Base-by-base conservation (phyloP, 2,113 vertebrate species). In the Grallaria varia region DNA sequence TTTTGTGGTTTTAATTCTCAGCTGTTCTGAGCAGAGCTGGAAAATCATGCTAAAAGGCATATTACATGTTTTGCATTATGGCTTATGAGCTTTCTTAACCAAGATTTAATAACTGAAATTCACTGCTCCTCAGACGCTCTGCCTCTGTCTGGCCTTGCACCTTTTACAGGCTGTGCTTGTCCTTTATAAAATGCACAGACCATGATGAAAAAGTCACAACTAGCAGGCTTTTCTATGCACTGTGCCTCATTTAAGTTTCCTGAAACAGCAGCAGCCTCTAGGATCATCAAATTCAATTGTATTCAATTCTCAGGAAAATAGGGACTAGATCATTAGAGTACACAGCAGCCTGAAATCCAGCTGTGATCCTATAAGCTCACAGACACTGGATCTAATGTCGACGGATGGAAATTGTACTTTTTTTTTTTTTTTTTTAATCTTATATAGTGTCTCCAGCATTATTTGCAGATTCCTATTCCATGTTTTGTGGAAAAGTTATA, bases 1-100 rank as follows among this genome's bases (percentile, higher is more conserved):
- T 90, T 85, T 39, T 80, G 74, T 47, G 52, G 58, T 80, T 83
- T 94, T 86, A 77, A 84, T 93, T 92, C 79, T 93, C 72, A 91
- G 42, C 60, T 89, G 60, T 81, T 87, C 47, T 22, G 31, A 89
- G 64, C 39, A 86, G 63, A 86, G 72, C 68, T 88, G 63, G 55
- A 86, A 94, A 90, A 89, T 71, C 60, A 44, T 31, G 30, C 75
- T 86, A 92, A 89, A 90, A 95, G 85, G 60, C 78, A 72, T 10
- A 49, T 35, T 63, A 55, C 33, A 39, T 9, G 55, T 85, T 90
- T 96, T 79, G 50, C 33, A 55, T 84, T 74, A 55, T 8, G 55
- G 50, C 33, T 92, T 85, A 80, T 25, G 33, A 77, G 50, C 56
- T 53, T 94, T 62, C 68, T 80, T 83, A 83, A 73, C 64, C 16